Percentiles rank a stretch among this genome's conserved stretches.
Conservation (phyloP, 2,888 invertebrate species). For the Dexiosoma caninum region DNA sequence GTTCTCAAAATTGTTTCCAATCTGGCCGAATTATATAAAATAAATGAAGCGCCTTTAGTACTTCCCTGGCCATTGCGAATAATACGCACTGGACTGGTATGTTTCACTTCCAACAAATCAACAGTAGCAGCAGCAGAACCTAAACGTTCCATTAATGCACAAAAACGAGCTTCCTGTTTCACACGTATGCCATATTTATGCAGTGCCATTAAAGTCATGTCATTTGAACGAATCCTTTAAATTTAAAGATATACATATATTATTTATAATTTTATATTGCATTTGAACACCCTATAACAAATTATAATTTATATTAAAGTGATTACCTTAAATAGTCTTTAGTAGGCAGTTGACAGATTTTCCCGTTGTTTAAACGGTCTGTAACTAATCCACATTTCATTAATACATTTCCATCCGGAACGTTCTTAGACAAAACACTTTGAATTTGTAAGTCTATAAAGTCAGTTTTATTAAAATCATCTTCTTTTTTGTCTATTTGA, state of each 20-base stretch:
- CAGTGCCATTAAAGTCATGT: conserved; percentile 83
- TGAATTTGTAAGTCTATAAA: conserved; percentile 64
- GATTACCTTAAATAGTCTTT: conserved; percentile 68
- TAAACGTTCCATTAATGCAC: conserved; percentile 80
- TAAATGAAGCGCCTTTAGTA: conserved; percentile 82
- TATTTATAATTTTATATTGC: too few species aligned
- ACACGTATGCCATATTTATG: conserved; percentile 83
- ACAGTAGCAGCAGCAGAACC: conserved; percentile 83
- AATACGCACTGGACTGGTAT: conserved; percentile 80
- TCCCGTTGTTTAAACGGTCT: conserved; percentile 79
- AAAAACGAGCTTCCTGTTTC: conserved; percentile 78
- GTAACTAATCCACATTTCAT: conserved; percentile 81
- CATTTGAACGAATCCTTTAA: conserved; percentile 80
- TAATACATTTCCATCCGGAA: background rate
- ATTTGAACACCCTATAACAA: too few species aligned
- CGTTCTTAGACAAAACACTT: conserved; percentile 57
- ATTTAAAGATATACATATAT: background rate
- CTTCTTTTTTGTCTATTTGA: conserved; percentile 42
- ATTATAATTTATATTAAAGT: background rate
- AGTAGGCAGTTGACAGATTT: conserved; percentile 77
- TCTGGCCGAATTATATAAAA: conserved; percentile 88
- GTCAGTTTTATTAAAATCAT: background rate
- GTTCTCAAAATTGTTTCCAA: conserved; percentile 83
- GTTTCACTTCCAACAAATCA: conserved; percentile 84
- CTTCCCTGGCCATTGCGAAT: conserved; percentile 73